Base-by-base conservation (phyloP, 2,113 vertebrate genomes). In the Thunnus thynnus region DNA sequence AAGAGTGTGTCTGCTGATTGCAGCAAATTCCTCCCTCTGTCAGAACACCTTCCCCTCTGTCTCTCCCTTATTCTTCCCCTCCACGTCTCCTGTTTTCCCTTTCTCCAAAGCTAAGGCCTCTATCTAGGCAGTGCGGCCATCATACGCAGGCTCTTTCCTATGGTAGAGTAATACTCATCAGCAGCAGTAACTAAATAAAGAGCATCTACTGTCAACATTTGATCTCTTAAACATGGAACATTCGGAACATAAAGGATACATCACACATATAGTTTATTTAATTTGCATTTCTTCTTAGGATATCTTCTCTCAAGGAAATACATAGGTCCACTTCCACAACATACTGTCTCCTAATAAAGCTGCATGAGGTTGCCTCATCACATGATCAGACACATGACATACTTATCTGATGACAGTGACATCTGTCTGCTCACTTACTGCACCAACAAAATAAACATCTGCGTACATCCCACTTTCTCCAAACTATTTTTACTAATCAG, bases 271-370 rank as follows among this genome's bases (percentile, higher is more conserved):
- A 54, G 20, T 87, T 82, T 78, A 64, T 77, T 86, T 67, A 12
- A 78, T 73, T 72, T 86, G 76, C 64, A 82, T 80, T 74, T 76
- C 57, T 80, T 63, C 76, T 76, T 48, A 86, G 80, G 65, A 81
- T 63, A 78, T 78, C 79, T 72, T 82, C 58, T 88, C 73, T 65
- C 32, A 48, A 72, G 66, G 54, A 72, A 88, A 73, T 64, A 83
- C 62, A 84, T 90, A 93, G 91, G 88, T 92, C 89, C 90, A 88
- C 78, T 89, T 82, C 27, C 20, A 82, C 85, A 75, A 86, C 76
- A 68, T 62, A 81, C 82, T 64, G 14, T 76, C 81, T 67, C 82
- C 71, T 72, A 67, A 75, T 89, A 84, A 87, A 88, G 84, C 89
- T 89, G 73, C 63, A 46, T 30, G 66, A 57, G 74, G 60, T 20